Percentiles rank a stretch among this genome's conserved stretches.
Conservation (phyloP, 1,140 invertebrate genomes). For the Geopemphigus sp. region DNA sequence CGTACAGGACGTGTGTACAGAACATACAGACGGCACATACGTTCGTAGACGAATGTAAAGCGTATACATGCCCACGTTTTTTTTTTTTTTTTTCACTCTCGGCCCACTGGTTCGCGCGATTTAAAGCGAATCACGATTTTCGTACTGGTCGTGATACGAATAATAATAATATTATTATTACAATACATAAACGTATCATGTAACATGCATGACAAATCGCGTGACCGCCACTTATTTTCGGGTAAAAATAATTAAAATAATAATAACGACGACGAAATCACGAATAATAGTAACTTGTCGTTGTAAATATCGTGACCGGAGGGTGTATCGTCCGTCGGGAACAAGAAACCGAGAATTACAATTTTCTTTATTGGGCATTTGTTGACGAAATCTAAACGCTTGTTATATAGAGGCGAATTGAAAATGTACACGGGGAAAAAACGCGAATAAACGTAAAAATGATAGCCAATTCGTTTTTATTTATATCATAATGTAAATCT, state of each 20-base stretch:
- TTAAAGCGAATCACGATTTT: constrained; percentile 7
- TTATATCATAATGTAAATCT: too few species aligned
- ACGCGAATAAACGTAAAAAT: too few species aligned
- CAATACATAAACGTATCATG: neutral
- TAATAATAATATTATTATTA: neutral
- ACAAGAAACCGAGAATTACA: constrained; percentile 2
- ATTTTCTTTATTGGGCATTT: constrained; percentile 11
- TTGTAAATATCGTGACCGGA: neutral
- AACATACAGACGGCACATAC: neutral
- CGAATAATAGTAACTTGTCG: constrained; percentile 29
- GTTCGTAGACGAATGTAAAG: neutral
- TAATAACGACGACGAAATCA: neutral
- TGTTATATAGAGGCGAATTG: too few species aligned
- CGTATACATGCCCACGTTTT: neutral
- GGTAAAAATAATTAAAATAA: neutral
- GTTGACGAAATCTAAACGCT: neutral
- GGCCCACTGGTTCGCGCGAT: neutral
- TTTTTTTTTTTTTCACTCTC: neutral
- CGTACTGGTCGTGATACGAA: neutral
- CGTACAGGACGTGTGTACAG: too few species aligned
- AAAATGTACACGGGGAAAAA: too few species aligned
- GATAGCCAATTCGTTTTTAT: too few species aligned
- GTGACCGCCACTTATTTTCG: constrained; percentile 1
- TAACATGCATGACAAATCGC: constrained; percentile 7
- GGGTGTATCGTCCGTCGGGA: neutral